Evolutionary conservation across 2,888 invertebrate genomes (phyloP), one percentile per base, ranked within the genome.

Genomic region (Tenodera sinensis): DNA sequence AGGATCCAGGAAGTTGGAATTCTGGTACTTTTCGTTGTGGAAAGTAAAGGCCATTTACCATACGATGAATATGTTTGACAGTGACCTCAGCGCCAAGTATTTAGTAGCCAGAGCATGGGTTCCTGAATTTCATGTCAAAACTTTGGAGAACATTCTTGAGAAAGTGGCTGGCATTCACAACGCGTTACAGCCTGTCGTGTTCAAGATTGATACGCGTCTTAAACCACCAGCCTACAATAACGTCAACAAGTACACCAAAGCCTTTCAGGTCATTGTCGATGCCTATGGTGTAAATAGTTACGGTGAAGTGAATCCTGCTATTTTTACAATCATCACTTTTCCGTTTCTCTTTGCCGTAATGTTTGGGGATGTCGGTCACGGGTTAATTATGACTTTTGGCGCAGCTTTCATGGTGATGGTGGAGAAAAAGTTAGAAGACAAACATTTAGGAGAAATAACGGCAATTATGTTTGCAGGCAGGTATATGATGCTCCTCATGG

Each of bases 351-450:
- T 97, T 93, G 96, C 96, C 90, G 95, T 97, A 90, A 97, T 97
- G 97, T 97, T 97, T 93, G 97, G 97, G 30, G 97, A 97, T 93
- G 94, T 95, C 91, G 97, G 97, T 34, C 97, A 97, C 92, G 97
- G 96, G 0, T 91, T 96, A 28, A 94, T 97, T 90, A 95, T 97
- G 95, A 25, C 28, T 20, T 28, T 28, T 27, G 28, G 20, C 34
- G 88, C 84, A 15, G 6, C 6, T 6, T 8, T 20, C 20, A 71
- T 71, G 54, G 20, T 71, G 3, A 71, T 20, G 0, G 1, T 15
- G 54, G 54, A 71, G 20, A 71, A 71, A 71, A 20, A 71, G 25
- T 25, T 71, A 4, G 81, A 94, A 71, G 20, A 71, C 54, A 71
- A 71, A 71, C 25, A 71, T 71, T 20, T 20, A 0, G 54, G 54